Percentiles rank a stretch among this genome's conserved stretches.
These are phyloP conservation scores for Odontophorus gujanensis DNA, from an alignment of 2,113 vertebrate genomes.

Conservation along the genomic window DNA sequence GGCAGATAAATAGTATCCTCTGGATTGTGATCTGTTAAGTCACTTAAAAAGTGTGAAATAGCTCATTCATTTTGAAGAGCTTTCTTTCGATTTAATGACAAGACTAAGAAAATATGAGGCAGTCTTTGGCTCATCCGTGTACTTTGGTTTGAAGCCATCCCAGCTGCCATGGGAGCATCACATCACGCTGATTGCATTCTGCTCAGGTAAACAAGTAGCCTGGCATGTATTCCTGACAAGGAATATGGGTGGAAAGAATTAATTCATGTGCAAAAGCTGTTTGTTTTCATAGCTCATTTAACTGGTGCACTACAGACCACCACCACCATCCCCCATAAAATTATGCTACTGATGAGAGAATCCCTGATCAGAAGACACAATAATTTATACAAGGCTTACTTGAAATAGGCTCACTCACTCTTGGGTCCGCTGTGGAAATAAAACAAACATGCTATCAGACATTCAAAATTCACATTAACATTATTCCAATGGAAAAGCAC, in stretches of 20 bases:
- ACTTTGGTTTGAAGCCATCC: constrained; percentile 48
- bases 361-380: background rate
- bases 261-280: constrained; percentile 31
- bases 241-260: constrained; percentile 36
- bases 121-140: constrained; percentile 18
- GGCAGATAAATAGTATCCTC: background rate
- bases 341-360: constrained; percentile 28
- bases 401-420: constrained; percentile 90
- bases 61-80: constrained; percentile 20
- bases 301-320: background rate
- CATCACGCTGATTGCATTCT: background rate
- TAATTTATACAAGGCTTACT: constrained; percentile 77
- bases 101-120: constrained; percentile 46
- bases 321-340: background rate
- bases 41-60: constrained; percentile 24
- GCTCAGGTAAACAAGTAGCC: constrained; percentile 70
- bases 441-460: constrained; percentile 53
- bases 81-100: constrained; percentile 32
- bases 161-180: constrained; percentile 15
- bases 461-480: background rate
- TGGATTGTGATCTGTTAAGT: constrained; percentile 31
- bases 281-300: background rate
- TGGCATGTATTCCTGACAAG: constrained; percentile 30
- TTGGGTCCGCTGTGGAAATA: constrained; percentile 88
- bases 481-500: constrained; percentile 5